Conservation (phyloP, 2,797 vertebrate species). For the Amblyopsis hoosieri region DNA sequence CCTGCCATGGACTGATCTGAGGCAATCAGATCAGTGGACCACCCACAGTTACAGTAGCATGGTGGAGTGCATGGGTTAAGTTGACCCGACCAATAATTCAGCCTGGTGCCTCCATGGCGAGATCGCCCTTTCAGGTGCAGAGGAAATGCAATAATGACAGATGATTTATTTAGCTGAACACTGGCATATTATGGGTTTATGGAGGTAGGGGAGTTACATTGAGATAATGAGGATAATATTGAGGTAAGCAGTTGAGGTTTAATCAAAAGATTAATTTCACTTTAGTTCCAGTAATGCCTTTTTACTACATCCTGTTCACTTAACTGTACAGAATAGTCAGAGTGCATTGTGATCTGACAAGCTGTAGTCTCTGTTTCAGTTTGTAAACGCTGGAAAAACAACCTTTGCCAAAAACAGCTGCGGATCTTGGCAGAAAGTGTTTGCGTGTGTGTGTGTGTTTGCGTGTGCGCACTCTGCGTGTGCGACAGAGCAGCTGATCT, state of each 20-base stretch:
- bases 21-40: constrained; percentile 42
- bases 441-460: constrained; percentile 1
- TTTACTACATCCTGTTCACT: too few species aligned
- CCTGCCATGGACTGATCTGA: constrained; percentile 43
- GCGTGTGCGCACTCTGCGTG: not conserved
- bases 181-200: too few species aligned
- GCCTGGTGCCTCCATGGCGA: constrained; percentile 21
- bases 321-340: too few species aligned
- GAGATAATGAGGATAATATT: too few species aligned
- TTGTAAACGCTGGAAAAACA: constrained; percentile 37
- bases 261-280: too few species aligned
- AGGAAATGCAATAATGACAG: not conserved
- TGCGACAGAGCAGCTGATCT: constrained; percentile 59
- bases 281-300: too few species aligned
- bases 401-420: constrained; percentile 41
- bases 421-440: constrained; percentile 29
- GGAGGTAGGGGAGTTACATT: too few species aligned
- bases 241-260: too few species aligned
- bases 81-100: constrained; percentile 39
- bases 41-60: constrained; percentile 44
- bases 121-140: constrained; percentile 15
- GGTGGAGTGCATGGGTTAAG: constrained; percentile 27
- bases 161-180: not conserved
- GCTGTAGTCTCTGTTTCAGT: constrained; percentile 30
- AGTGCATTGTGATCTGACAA: constrained; percentile 14